A percentile compares a stretch with the other conserved stretches of the same genome.
Evolutionary conservation across 2,797 vertebrate species (phyloP).

Genomic region (Pangasius mekongensis): DNA sequence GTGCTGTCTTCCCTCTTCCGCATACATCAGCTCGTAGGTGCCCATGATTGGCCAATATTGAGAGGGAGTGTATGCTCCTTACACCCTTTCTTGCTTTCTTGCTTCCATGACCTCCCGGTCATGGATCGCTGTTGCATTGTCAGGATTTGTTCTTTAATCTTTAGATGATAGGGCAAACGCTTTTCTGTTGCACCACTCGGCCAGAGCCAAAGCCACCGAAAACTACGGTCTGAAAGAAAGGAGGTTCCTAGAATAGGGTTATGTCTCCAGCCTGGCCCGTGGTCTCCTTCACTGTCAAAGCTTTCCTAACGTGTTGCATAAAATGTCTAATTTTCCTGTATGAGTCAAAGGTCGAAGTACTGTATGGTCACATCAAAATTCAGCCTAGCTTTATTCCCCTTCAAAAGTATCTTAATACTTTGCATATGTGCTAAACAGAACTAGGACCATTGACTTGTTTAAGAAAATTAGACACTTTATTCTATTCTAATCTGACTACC

Average conservation of each 20-base stretch:
- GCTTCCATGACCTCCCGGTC: neutral
- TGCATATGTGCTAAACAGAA: neutral
- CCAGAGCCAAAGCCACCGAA: neutral
- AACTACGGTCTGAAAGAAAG: neutral
- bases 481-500: neutral
- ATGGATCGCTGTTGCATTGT: neutral
- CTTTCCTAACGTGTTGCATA: neutral
- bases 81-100: neutral
- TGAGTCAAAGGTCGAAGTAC: neutral
- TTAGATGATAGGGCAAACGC: too few relatives aligned
- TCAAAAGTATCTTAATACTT: neutral
- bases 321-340: neutral
- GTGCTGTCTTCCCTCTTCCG: neutral
- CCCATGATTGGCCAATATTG: neutral
- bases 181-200: neutral
- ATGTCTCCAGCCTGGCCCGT: neutral
- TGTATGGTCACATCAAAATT: neutral
- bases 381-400: neutral
- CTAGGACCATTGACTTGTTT: neutral
- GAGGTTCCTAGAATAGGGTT: neutral
- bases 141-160: neutral
- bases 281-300: neutral
- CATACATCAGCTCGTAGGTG: neutral
- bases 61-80: neutral
- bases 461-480: too few relatives aligned